These are phyloP conservation scores for Alexandromys fortis DNA, from an alignment of 2,113 vertebrate genomes.

Conservation along the genomic window DNA sequence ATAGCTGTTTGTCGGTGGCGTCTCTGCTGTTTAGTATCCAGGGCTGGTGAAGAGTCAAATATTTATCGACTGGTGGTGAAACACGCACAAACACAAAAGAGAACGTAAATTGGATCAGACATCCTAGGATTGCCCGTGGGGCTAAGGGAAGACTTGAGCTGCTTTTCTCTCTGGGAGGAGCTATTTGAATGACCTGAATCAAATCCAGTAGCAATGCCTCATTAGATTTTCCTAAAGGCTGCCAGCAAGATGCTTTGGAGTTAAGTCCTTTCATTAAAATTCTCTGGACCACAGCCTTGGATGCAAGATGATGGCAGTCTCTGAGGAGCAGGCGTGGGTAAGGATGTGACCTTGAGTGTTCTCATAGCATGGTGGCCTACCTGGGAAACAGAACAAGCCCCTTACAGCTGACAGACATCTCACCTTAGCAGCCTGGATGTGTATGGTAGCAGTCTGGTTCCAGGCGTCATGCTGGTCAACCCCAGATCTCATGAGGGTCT, in stretches of 20 bases:
- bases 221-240: slow-evolving; percentile 49
- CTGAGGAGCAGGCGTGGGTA: background rate
- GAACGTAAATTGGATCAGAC: slow-evolving; percentile 40
- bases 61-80: slow-evolving; percentile 18
- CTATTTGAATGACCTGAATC: slow-evolving; percentile 71
- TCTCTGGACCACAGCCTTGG: slow-evolving; percentile 49
- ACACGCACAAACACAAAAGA: slow-evolving; percentile 44
- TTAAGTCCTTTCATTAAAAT: slow-evolving; percentile 76
- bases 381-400: background rate
- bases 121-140: slow-evolving; percentile 30
- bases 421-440: slow-evolving; percentile 85
- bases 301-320: slow-evolving; percentile 28
- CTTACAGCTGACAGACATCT: slow-evolving; percentile 23
- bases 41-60: background rate
- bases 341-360: background rate
- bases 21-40: background rate
- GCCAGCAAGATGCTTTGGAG: slow-evolving; percentile 61
- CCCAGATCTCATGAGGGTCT: slow-evolving; percentile 81
- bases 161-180: slow-evolving; percentile 67
- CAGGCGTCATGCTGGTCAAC: slow-evolving; percentile 79
- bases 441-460: slow-evolving; percentile 85
- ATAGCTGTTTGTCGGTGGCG: background rate
- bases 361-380: background rate
- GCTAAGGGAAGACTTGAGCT: slow-evolving; percentile 61
- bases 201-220: slow-evolving; percentile 70